Percentiles rank a stretch among this genome's conserved stretches.
These are phyloP conservation scores for Glaucopsyche alexis DNA, from an alignment of 2,888 invertebrate species.

Conservation along the genomic window DNA sequence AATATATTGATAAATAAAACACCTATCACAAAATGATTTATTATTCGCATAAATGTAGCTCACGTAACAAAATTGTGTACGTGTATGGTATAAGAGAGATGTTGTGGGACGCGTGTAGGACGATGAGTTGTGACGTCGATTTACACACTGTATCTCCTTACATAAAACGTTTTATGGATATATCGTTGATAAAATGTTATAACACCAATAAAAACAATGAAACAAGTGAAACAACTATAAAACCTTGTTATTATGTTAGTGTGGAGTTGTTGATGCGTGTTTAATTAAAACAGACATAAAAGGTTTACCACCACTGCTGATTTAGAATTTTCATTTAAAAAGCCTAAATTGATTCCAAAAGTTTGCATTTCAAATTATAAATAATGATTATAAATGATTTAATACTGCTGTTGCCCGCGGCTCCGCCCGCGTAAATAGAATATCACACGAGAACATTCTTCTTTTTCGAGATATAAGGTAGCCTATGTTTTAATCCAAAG, in stretches of 20 bases:
- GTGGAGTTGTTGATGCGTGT: background rate
- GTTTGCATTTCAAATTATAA: background rate
- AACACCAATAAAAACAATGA: slow-evolving; percentile 17
- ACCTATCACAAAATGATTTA: background rate
- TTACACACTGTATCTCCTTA: slow-evolving; percentile 18
- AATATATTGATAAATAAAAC: too few species aligned
- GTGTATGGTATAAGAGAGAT: background rate
- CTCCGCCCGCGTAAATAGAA: too few species aligned
- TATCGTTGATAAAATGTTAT: slow-evolving; percentile 4
- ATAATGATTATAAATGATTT: too few species aligned
- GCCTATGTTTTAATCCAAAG: too few species aligned
- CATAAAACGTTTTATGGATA: slow-evolving; percentile 21
- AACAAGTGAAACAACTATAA: slow-evolving; percentile 14
- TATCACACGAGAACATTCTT: too few species aligned
- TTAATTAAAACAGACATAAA: slow-evolving; percentile 4
- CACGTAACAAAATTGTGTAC: background rate
- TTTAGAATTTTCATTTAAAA: background rate
- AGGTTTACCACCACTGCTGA: background rate
- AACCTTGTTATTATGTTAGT: slow-evolving; percentile 6
- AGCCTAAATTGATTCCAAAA: background rate
- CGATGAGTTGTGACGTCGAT: slow-evolving; percentile 13
- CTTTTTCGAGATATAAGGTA: too few species aligned
- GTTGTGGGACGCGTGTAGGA: slow-evolving; percentile 23
- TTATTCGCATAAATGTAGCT: slow-evolving; percentile 2
- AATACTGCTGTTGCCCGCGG: too few species aligned